Conservation (phyloP, 2,797 vertebrate species). For the Mus caroli region DNA sequence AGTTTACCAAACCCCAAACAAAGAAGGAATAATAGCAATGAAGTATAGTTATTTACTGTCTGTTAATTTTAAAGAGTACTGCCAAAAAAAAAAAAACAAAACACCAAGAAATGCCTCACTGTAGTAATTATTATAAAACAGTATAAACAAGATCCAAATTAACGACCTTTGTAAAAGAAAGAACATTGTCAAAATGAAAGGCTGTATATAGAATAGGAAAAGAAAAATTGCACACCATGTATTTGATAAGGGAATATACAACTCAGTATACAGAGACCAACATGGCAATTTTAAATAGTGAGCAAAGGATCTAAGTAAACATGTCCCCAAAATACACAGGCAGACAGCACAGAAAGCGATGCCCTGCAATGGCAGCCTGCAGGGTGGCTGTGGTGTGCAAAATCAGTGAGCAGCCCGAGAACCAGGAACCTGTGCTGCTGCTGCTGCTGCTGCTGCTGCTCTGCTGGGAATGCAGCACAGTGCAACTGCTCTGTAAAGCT, state of each 20-base stretch:
- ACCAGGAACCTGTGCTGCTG: neutral
- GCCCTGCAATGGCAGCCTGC: neutral
- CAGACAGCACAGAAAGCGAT: neutral
- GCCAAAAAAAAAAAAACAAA: neutral
- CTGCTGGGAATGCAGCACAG: neutral
- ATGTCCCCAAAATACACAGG: conserved; percentile 31
- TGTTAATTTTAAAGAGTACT: conserved; percentile 14
- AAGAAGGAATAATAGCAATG: neutral
- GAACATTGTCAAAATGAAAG: conserved; percentile 36
- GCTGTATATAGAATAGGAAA: neutral
- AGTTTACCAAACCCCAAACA: conserved; percentile 5
- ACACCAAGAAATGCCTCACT: conserved; percentile 26
- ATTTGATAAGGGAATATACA: conserved; percentile 55
- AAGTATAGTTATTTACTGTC: neutral
- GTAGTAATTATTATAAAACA: neutral
- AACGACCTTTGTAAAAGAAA: conserved; percentile 20
- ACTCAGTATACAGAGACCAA: conserved; percentile 34
- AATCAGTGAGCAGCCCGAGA: neutral
- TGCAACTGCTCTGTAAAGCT: neutral
- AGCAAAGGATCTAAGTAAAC: conserved; percentile 23
- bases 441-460: too few species aligned
- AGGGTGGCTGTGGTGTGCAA: neutral
- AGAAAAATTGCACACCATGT: neutral
- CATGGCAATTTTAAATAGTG: neutral
- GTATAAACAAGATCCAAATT: conserved; percentile 24